Evolutionary conservation across 2,113 vertebrate genomes (phyloP), one percentile per base, ranked within the genome.

Genomic region (Microtus montanus): DNA sequence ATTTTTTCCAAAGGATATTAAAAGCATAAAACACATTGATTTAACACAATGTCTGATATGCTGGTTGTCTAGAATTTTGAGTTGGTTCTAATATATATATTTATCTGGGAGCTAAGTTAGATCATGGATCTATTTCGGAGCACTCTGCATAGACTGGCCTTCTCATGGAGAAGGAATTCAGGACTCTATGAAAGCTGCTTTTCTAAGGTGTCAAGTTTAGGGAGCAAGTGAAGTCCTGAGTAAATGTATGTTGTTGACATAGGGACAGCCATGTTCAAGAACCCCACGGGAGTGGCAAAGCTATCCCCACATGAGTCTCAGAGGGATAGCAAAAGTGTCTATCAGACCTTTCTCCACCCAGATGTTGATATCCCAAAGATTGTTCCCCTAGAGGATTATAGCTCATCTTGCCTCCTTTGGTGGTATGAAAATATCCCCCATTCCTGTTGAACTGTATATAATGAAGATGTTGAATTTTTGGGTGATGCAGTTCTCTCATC

Each of bases 1-100:
- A 87, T 96, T 92, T 92, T 63, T 71, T 87, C 68, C 44, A 47
- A 71, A 95, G 83, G 8, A 44, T 38, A 71, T 87, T 49, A 44
- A 74, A 93, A 92, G 0, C 28, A 87, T 61, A 61, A 83, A 91
- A 68, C 58, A 52, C 35, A 9, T 26, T 77, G 52, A 24, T 33
- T 85, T 80, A 85, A 74, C 26, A 52, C 20, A 92, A n/a, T 58
- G 14, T 78, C 78, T 44, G 7, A 8, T 90, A 28, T 90, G 2
- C n/a, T 17, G 10, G 7, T 47, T 75, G 2, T 49, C 70, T 61
- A 52, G 8, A n/a, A 89, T 83, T 92, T 96, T 58, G 49, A 10
- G 2, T 66, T 52, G 49, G 49, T 52, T 52, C 49, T 52, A 52
- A 52, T 52, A 52, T 2, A 52, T 52, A 49, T 49, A 49, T 49